These are phyloP conservation scores for Leptonema lineaticorne DNA, from an alignment of 1,140 invertebrate genomes.

Conservation along the genomic window DNA sequence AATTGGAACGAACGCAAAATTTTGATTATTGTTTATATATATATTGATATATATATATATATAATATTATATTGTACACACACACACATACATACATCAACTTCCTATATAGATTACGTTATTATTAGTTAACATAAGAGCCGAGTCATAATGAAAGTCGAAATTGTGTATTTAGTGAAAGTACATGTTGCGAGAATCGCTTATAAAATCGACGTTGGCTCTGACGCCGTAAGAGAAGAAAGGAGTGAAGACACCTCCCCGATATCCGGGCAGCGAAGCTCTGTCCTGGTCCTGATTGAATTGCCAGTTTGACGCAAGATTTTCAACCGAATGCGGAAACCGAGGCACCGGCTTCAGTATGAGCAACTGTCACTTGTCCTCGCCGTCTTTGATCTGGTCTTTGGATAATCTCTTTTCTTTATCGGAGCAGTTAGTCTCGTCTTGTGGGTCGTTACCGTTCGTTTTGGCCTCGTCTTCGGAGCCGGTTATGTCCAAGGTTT, in stretches of 20 bases:
- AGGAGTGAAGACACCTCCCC: slow-evolving; percentile 25
- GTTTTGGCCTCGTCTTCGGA: slow-evolving; percentile 49
- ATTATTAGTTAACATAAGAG: not conserved
- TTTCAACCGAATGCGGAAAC: slow-evolving; percentile 46
- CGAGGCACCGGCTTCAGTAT: slow-evolving; percentile 55
- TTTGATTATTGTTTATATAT: too few relatives aligned
- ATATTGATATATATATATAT: too few relatives aligned
- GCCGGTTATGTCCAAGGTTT: slow-evolving; percentile 54
- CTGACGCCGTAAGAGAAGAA: slow-evolving; percentile 29
- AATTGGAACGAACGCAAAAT: too few relatives aligned
- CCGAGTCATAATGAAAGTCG: not conserved
- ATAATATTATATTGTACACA: not conserved
- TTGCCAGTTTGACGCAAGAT: slow-evolving; percentile 18
- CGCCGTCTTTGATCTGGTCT: slow-evolving; percentile 39
- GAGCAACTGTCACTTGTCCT: slow-evolving; percentile 53
- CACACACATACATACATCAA: not conserved
- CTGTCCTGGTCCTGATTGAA: slow-evolving; percentile 17
- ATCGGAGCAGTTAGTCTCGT: too few relatives aligned
- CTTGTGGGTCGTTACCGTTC: not conserved
- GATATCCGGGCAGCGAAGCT: slow-evolving; percentile 17
- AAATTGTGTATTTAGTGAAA: slow-evolving; percentile 19
- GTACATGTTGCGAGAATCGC: slow-evolving; percentile 22
- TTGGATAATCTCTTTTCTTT: slow-evolving; percentile 24
- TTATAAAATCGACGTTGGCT: slow-evolving; percentile 9
- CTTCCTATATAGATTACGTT: too few relatives aligned